These are phyloP conservation scores for Acronicta leporina DNA, from an alignment of 2,888 invertebrate species.

Conservation along the genomic window DNA sequence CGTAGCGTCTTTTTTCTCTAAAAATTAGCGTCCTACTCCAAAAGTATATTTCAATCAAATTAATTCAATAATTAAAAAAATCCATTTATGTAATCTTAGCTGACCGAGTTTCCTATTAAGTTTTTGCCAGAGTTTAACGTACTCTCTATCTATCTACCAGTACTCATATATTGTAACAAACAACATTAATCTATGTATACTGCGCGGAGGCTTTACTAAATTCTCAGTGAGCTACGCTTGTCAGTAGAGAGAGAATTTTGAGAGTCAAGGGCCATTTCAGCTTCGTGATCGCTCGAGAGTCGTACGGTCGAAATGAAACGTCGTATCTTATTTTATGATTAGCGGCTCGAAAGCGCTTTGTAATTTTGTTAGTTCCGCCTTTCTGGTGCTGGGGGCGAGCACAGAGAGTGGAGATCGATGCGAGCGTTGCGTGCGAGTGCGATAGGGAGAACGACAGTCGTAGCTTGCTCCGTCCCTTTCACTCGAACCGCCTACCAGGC, in stretches of 20 bases:
- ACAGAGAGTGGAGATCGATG: conserved; percentile 88
- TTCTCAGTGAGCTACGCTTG: conserved; percentile 72
- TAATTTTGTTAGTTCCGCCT: conserved; percentile 90
- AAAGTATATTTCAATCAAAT: conserved; percentile 65
- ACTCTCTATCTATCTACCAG: conserved; percentile 34
- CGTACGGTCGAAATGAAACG: conserved; percentile 89
- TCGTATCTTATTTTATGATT: conserved; percentile 90
- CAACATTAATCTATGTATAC: conserved; percentile 73
- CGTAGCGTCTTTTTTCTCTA: conserved; percentile 55
- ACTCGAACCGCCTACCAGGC: conserved; percentile 88
- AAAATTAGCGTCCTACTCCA: conserved; percentile 53
- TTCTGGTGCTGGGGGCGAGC: conserved; percentile 89
- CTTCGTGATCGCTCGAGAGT: conserved; percentile 88
- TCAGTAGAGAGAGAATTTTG: conserved; percentile 86
- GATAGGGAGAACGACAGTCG: conserved; percentile 75
- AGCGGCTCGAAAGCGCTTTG: conserved; percentile 89
- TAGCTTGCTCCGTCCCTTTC: conserved; percentile 78
- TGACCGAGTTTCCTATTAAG: conserved; percentile 10
- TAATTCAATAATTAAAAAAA: conserved; percentile 66
- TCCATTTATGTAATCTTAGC: conserved; percentile 28
- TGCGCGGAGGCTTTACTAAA: conserved; percentile 71
- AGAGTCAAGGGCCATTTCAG: conserved; percentile 88
- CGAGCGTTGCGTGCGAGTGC: conserved; percentile 84
- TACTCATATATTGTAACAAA: conserved; percentile 41
- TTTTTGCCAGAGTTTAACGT: conserved; percentile 40